Conservation (phyloP, 2,797 vertebrate genomes). For the Rhinichthys osculus region DNA sequence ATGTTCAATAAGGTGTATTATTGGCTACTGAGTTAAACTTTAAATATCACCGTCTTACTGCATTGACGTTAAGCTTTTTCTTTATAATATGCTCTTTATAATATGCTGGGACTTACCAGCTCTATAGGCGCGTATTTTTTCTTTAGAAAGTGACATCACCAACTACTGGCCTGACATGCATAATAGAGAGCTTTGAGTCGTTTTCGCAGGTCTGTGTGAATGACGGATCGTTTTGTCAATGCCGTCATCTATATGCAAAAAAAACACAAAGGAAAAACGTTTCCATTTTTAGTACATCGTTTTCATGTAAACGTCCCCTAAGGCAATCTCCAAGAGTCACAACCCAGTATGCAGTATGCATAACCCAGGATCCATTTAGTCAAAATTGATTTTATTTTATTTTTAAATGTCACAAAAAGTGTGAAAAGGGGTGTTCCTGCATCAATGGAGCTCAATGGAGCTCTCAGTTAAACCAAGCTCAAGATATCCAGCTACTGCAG, state of each 20-base stretch:
- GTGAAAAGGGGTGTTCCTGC: constrained; percentile 12
- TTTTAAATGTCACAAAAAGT: constrained; percentile 2
- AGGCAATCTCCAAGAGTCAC: background rate
- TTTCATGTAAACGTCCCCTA: background rate
- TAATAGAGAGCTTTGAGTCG: background rate
- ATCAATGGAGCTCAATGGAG: background rate
- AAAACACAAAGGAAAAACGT: background rate
- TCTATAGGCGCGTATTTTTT: accelerated
- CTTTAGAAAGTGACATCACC: background rate
- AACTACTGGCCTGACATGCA: background rate
- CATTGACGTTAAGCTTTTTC: too few relatives aligned
- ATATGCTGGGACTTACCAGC: too few relatives aligned
- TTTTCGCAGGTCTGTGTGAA: background rate
- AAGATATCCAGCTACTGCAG: background rate
- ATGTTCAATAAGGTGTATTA: too few relatives aligned
- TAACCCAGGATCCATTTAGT: background rate
- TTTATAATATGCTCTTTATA: too few relatives aligned
- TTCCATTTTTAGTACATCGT: background rate
- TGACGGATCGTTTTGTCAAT: background rate
- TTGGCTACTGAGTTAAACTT: too few relatives aligned
- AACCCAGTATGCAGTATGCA: background rate
- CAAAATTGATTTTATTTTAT: background rate
- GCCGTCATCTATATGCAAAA: background rate
- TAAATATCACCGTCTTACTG: too few relatives aligned
- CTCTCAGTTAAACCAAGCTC: constrained; percentile 12